A percentile compares a stretch with the other conserved stretches of the same genome.
These are phyloP conservation scores for Eristalinus sepulchralis DNA, from an alignment of 2,888 invertebrate species.

Conservation along the genomic window DNA sequence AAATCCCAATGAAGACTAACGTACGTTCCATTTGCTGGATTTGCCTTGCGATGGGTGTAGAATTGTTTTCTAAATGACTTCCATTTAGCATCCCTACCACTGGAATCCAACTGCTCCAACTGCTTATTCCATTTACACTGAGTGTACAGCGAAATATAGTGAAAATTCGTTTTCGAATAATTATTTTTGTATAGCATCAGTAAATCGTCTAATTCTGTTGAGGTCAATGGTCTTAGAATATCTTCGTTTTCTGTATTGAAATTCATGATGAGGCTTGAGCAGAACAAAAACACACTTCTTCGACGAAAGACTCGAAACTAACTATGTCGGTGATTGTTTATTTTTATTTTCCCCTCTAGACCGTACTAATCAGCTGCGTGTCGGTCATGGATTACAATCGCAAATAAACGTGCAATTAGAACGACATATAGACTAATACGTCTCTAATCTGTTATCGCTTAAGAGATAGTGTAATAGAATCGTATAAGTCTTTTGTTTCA, in stretches of 20 bases:
- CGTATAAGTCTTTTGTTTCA: too few relatives aligned
- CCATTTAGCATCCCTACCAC: conserved; percentile 51
- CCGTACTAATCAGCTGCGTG: not conserved
- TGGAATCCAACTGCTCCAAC: conserved; percentile 52
- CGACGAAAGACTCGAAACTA: not conserved
- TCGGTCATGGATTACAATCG: too few relatives aligned
- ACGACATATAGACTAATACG: not conserved
- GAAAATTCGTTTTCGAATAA: conserved; percentile 74
- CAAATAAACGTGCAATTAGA: too few relatives aligned
- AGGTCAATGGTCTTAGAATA: conserved; percentile 75
- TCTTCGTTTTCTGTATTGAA: conserved; percentile 62
- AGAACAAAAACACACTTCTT: not conserved
- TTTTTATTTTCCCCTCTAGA: not conserved
- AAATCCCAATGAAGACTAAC: conserved; percentile 77
- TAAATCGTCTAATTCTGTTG: conserved; percentile 75
- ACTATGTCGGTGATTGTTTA: not conserved
- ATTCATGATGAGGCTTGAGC: not conserved
- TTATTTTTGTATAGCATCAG: conserved; percentile 74
- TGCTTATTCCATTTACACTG: conserved; percentile 77
- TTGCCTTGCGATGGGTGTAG: conserved; percentile 74
- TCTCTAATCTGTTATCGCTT: not conserved
- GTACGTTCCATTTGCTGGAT: conserved; percentile 77
- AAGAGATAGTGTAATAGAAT: not conserved
- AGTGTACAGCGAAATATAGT: conserved; percentile 76
- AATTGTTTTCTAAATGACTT: conserved; percentile 76